These are phyloP conservation scores for Melipona bicolor DNA, from an alignment of 2,888 invertebrate genomes.

Conservation along the genomic window DNA sequence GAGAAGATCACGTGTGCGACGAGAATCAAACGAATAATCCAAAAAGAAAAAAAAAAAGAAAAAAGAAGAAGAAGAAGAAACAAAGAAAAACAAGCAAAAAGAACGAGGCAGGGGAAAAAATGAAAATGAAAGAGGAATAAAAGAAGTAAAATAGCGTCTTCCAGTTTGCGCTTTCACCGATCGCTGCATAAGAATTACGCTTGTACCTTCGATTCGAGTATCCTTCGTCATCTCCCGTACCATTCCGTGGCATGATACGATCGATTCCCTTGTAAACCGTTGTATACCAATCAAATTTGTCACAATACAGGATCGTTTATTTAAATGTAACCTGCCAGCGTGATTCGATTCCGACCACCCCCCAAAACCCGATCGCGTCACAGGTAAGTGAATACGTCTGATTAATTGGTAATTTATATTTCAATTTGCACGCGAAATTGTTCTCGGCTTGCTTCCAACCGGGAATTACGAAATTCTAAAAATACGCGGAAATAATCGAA, in stretches of 20 bases:
- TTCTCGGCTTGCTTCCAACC: not conserved
- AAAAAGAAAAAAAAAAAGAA: not conserved
- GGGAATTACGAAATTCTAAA: not conserved
- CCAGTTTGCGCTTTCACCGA: slow-evolving; percentile 71
- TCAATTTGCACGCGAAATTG: not conserved
- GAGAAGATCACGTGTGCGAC: slow-evolving; percentile 19
- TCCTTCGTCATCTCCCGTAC: slow-evolving; percentile 70
- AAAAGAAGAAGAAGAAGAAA: not conserved
- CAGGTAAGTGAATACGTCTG: slow-evolving; percentile 32
- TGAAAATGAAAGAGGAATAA: slow-evolving; percentile 13
- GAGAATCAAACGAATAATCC: slow-evolving; percentile 18
- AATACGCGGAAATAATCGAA: not conserved
- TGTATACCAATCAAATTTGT: slow-evolving; percentile 81
- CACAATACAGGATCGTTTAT: slow-evolving; percentile 82
- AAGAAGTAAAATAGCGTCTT: slow-evolving; percentile 69
- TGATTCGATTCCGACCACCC: slow-evolving; percentile 11
- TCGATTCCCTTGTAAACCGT: slow-evolving; percentile 73
- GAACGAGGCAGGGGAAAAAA: not conserved
- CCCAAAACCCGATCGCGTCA: slow-evolving; percentile 13
- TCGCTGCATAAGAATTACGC: slow-evolving; percentile 69
- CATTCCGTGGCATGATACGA: slow-evolving; percentile 71
- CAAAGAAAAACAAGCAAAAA: slow-evolving; percentile 1
- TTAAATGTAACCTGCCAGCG: slow-evolving; percentile 70
- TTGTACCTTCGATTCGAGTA: slow-evolving; percentile 73
- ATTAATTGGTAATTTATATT: not conserved